Evolutionary conservation across 2,888 invertebrate genomes (phyloP), one percentile per base, ranked within the genome.

Genomic region (Lomographa bimaculata): DNA sequence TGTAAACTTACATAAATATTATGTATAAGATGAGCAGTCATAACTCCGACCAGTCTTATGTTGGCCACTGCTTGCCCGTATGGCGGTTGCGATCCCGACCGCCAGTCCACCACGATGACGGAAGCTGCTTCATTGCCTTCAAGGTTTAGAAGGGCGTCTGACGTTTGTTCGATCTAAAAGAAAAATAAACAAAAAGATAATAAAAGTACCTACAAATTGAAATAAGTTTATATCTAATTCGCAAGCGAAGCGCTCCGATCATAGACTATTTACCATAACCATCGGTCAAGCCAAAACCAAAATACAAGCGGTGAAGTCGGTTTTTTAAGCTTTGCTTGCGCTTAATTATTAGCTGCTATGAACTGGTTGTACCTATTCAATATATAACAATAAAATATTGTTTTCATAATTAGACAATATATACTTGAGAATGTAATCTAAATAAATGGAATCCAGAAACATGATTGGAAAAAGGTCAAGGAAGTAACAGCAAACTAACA

Each of bases 31-130:
- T 95, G 93, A 0, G 96, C 96, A 0, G 95, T 92, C 79, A 97
- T 95, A 0, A 93, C 93, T 0, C 96, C 97, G 1, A 97, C 93
- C 6, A 98, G 87, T 30, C 97, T 90, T 8, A 96, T 96, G 68
- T 98, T 98, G 1, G 97, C 97, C 1, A 96, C 97, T 0, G 98
- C 97, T 76, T 97, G 97, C 0, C 95, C 94, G 70, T 98, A 98
- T 0, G 97, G 96, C 0, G 97, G 96, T 46, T 93, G 93, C 0
- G 97, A 94, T 0, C 97, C 97, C 2, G 92, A 92, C 42, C 94
- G 92, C 97, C 97, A 97, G 66, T 97, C 97, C 1, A 97, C 92
- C 0, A 95, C 90, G 6, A 96, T 89, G 0, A 97, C 94, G 33
- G 95, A 94, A 21, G 93, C 93, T 29, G 92, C 92, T 20, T 93